A percentile compares a stretch with the other conserved stretches of the same genome.
These are phyloP conservation scores for Agrilus biguttatus DNA, from an alignment of 2,888 invertebrate genomes.

Conservation along the genomic window DNA sequence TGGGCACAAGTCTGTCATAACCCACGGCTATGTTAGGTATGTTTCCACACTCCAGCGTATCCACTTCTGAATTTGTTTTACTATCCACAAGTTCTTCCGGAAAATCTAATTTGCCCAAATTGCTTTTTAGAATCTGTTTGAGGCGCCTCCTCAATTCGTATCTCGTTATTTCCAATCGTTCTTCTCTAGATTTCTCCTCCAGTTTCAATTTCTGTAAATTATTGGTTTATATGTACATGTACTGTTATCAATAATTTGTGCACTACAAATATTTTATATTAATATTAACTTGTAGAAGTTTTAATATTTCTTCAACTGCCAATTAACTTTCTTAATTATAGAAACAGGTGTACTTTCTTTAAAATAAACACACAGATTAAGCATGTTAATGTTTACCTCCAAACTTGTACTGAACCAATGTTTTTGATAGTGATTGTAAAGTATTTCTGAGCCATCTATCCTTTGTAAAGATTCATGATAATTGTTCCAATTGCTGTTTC, in stretches of 20 bases:
- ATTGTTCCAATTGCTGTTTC: conserved; percentile 19
- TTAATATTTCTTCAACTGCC: neutral
- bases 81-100: conserved; percentile 11
- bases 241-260: no score
- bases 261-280: no score
- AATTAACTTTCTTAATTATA: no score
- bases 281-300: neutral
- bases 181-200: conserved; percentile 29
- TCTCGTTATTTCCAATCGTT: conserved; percentile 29
- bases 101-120: conserved; percentile 31
- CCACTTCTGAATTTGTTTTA: neutral
- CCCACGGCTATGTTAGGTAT: conserved; percentile 1
- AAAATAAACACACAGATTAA: no score
- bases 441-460: conserved; percentile 20
- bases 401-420: conserved; percentile 30
- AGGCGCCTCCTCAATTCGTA: conserved; percentile 28
- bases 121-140: conserved; percentile 26
- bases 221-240: neutral
- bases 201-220: conserved; percentile 25
- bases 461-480: conserved; percentile 29
- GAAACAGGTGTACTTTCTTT: no score
- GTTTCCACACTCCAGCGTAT: conserved; percentile 1
- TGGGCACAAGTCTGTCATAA: conserved; percentile 13
- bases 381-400: conserved; percentile 18
- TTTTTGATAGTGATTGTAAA: conserved; percentile 28